A percentile compares a stretch with the other conserved stretches of the same genome.
phyloP scores from a whole-genome alignment of 2,113 vertebrate genomes.

The Eurypyga helias region DNA sequence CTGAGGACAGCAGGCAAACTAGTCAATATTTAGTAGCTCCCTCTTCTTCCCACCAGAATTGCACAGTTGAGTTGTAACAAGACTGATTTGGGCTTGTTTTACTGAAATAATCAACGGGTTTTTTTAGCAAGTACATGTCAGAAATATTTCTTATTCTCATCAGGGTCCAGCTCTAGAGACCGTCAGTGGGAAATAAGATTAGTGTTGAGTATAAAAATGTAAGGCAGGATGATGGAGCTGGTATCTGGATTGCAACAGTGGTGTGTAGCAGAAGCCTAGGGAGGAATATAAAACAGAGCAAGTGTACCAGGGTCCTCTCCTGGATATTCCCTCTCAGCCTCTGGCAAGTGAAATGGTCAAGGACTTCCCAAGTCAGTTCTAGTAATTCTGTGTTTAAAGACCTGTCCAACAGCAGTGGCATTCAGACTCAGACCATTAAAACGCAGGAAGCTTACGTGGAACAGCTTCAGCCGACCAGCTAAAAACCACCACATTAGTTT shows the following conservation, averaged over 20 bases:
- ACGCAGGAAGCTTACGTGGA: neutral
- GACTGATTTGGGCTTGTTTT: neutral
- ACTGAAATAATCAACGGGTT: neutral
- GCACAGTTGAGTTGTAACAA: neutral
- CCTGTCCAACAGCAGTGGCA: neutral
- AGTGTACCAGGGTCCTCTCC: neutral
- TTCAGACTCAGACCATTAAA: neutral
- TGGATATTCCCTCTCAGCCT: neutral
- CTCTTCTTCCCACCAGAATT: neutral
- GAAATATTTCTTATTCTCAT: neutral
- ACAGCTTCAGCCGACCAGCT: neutral
- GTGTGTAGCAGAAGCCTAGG: neutral
- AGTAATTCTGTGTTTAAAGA: neutral
- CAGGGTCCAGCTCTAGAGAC: neutral
- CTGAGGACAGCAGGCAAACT: neutral
- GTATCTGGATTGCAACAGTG: neutral
- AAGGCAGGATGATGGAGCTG: neutral
- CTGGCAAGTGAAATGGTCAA: neutral
- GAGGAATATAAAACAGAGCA: neutral
- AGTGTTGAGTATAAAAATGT: neutral
- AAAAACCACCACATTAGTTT: neutral
- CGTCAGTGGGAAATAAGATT: neutral
- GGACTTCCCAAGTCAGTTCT: neutral
- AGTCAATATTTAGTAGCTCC: neutral
- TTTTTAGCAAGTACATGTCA: neutral